phyloP scores from a whole-genome alignment of 1,140 invertebrate species.

The Nixonia krombeini region DNA sequence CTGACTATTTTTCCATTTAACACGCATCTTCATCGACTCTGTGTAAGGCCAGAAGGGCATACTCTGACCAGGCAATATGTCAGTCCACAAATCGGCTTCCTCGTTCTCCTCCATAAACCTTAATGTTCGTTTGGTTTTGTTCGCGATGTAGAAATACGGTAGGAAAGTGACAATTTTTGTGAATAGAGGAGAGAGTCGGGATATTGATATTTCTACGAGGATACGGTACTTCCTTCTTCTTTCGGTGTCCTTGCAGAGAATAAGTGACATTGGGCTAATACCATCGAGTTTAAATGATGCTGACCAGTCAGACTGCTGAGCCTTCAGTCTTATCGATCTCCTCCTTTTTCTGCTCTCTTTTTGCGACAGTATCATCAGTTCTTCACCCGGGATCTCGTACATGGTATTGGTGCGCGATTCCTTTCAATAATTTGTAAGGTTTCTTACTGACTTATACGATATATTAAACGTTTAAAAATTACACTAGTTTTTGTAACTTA shows the following conservation, averaged over 20 bases:
- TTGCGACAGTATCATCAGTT: conserved; percentile 80
- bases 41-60: conserved; percentile 87
- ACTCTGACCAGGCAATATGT: conserved; percentile 79
- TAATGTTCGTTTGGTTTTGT: conserved; percentile 79
- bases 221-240: conserved; percentile 77
- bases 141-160: conserved; percentile 87
- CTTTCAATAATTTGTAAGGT: conserved; percentile 63
- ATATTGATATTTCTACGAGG: conserved; percentile 74
- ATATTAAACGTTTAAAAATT: too few relatives aligned
- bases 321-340: conserved; percentile 74
- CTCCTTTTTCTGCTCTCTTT: conserved; percentile 76
- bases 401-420: conserved; percentile 78
- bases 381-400: conserved; percentile 77
- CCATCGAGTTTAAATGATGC: conserved; percentile 80
- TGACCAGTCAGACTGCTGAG: conserved; percentile 83
- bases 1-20: conserved; percentile 84
- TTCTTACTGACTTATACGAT: too few relatives aligned
- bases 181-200: conserved; percentile 78
- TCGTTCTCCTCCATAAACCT: conserved; percentile 90
- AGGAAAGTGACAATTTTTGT: conserved; percentile 89
- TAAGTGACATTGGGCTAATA: conserved; percentile 80
- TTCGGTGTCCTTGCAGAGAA: conserved; percentile 80
- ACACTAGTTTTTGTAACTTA: too few relatives aligned
- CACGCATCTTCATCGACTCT: conserved; percentile 84
- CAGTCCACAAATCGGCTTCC: conserved; percentile 86